phyloP scores from a whole-genome alignment of 2,113 vertebrate species.

The Delphinapterus leucas region DNA sequence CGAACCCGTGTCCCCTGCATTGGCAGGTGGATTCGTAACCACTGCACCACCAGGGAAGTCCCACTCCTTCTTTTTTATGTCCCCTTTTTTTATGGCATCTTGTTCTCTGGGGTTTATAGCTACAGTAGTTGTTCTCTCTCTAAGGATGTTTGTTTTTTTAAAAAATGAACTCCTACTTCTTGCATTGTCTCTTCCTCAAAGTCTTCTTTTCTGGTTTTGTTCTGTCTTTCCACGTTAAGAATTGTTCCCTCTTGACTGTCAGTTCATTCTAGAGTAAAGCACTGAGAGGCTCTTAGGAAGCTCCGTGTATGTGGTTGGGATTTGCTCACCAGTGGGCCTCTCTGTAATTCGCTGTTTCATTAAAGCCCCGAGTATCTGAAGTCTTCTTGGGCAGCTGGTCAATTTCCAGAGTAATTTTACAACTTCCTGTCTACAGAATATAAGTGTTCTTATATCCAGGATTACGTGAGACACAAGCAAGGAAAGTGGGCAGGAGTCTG shows the following conservation, averaged over 20 bases:
- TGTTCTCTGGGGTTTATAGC: neutral
- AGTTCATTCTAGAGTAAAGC: neutral
- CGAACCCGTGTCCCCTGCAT: no score
- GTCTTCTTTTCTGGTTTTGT: neutral
- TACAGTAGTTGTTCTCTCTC: neutral
- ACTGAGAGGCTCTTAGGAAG: neutral
- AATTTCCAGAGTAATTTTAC: neutral
- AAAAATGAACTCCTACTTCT: neutral
- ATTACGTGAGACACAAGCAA: neutral
- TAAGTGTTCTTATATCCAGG: neutral
- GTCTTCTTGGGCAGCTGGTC: neutral
- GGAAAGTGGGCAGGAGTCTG: neutral
- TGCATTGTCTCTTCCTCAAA: neutral
- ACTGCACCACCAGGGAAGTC: no score
- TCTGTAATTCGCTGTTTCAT: neutral
- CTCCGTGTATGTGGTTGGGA: neutral
- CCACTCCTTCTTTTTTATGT: neutral
- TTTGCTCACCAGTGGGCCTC: neutral
- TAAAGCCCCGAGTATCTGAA: neutral
- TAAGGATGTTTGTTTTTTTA: neutral
- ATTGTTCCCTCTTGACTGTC: neutral
- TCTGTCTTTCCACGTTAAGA: neutral
- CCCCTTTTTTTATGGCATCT: neutral
- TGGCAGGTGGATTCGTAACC: no score
- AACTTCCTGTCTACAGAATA: neutral